These are phyloP conservation scores for Megaceryle torquata DNA, from an alignment of 2,113 vertebrate species.

Conservation along the genomic window DNA sequence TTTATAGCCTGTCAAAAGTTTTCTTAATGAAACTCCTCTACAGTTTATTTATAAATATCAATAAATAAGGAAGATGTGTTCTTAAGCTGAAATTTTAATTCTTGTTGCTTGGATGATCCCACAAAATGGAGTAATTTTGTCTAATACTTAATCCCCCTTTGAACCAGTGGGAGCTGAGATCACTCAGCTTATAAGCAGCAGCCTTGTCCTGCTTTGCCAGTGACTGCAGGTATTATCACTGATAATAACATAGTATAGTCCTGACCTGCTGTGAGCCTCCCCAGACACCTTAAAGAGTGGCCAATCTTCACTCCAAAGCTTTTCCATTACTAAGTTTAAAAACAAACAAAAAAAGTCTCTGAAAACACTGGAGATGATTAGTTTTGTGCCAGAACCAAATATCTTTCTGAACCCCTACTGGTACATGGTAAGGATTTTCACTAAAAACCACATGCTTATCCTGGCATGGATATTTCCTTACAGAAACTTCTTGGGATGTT, in stretches of 20 bases:
- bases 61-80: not conserved
- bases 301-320: not conserved
- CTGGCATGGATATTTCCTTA: too few relatives aligned
- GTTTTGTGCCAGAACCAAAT: not conserved
- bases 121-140: not conserved
- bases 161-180: not conserved
- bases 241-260: not conserved
- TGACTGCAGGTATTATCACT: too few relatives aligned
- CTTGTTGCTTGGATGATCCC: not conserved
- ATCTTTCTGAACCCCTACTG: accelerated
- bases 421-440: too few relatives aligned
- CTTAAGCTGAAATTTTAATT: not conserved
- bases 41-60: not conserved
- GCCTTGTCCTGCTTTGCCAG: not conserved
- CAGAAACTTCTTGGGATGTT: not conserved
- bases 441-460: too few relatives aligned
- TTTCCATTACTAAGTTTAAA: not conserved
- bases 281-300: not conserved
- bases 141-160: not conserved
- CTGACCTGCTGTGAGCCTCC: not conserved
- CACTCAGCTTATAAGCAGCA: not conserved
- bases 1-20: not conserved
- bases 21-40: not conserved
- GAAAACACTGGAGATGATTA: not conserved
- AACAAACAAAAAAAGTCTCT: not conserved